Evolutionary conservation across 2,888 invertebrate genomes (phyloP).

Genomic region (Tenthredo scrophulariae): DNA sequence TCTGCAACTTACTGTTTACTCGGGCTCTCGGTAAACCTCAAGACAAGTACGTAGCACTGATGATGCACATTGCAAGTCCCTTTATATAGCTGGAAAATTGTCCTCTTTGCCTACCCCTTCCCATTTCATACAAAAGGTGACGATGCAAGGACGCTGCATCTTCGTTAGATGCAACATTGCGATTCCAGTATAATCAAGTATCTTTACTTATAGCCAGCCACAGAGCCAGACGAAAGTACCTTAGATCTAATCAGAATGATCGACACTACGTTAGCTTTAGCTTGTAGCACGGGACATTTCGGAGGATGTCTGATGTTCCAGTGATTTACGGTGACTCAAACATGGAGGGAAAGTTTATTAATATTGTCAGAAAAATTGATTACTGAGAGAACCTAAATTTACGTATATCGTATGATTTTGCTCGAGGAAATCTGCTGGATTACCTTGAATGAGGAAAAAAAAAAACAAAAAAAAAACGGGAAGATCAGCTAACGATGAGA

Average conservation of each 20-base stretch:
- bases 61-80: slow-evolving; percentile 71
- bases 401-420: neutral
- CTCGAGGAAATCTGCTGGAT: neutral
- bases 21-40: slow-evolving; percentile 55
- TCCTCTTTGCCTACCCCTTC: slow-evolving; percentile 67
- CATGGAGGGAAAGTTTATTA: neutral
- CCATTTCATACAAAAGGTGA: slow-evolving; percentile 49
- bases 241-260: neutral
- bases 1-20: neutral
- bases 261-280: neutral
- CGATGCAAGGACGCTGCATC: slow-evolving; percentile 43
- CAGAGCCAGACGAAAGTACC: neutral
- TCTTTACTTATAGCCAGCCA: slow-evolving; percentile 8
- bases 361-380: neutral
- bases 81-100: slow-evolving; percentile 76
- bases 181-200: slow-evolving; percentile 20
- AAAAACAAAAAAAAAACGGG: neutral
- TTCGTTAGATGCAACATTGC: slow-evolving; percentile 13
- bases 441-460: neutral
- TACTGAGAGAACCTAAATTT: neutral
- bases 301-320: neutral
- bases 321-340: neutral
- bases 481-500: neutral
- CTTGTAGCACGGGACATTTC: neutral
- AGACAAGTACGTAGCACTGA: slow-evolving; percentile 70